Evolutionary conservation across 2,113 vertebrate genomes (phyloP).

Genomic region (Carollia perspicillata): DNA sequence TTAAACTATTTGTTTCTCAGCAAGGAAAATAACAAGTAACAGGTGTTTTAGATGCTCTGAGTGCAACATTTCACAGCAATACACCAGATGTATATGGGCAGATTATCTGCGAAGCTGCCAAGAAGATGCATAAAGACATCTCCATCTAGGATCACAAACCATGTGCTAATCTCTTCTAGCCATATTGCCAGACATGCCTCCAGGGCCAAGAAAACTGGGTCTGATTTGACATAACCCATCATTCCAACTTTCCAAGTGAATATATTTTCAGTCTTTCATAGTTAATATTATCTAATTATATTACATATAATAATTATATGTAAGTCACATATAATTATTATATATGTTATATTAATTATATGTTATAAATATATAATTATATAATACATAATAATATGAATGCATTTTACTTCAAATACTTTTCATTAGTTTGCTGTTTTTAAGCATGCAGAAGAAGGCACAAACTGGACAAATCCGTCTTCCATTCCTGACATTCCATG

Average conservation of each 20-base stretch:
- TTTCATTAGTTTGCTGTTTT: constrained; percentile 18
- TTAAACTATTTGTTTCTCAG: constrained; percentile 50
- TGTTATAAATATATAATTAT: neutral
- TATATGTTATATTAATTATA: neutral
- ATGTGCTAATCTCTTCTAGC: constrained; percentile 32
- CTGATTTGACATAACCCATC: neutral
- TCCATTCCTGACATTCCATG: neutral
- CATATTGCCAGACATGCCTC: constrained; percentile 39
- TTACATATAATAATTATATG: neutral
- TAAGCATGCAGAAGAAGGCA: neutral
- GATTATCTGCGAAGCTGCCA: constrained; percentile 59
- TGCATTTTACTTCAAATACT: neutral
- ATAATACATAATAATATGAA: neutral
- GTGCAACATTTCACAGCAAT: constrained; percentile 56
- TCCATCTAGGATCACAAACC: constrained; percentile 50
- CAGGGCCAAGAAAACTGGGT: constrained; percentile 17
- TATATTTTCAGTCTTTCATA: neutral
- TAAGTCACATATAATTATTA: neutral
- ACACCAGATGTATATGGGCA: constrained; percentile 58
- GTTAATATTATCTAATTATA: neutral
- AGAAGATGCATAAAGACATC: constrained; percentile 35
- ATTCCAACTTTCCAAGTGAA: constrained; percentile 29
- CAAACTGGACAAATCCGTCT: neutral
- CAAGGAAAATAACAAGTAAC: constrained; percentile 57
- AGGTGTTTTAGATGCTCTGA: constrained; percentile 58